Base-by-base conservation (phyloP, 2,113 vertebrate genomes). In the Oncorhynchus nerka region DNA sequence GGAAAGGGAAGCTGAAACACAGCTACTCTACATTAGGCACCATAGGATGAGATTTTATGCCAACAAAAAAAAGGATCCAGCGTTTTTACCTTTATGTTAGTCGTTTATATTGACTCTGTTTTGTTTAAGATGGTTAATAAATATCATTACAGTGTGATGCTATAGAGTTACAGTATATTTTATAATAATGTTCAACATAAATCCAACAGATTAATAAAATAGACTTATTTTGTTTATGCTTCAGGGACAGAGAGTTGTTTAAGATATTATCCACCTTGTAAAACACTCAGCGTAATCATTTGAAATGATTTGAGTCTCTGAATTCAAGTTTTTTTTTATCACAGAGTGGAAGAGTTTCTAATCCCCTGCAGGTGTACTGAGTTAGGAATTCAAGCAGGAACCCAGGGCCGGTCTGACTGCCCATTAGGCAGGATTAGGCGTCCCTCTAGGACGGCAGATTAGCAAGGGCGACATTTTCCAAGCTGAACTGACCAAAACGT, bases 231-330 rank as follows among this genome's bases (percentile, higher is more conserved):
- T 86, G 85, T 92, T 11, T 45, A 45, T 45, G 39, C 39, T 93
- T 55, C 88, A 88, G 91, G 90, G 93, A 93, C 91, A 89, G 9
- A 12, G 93, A 95, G 91, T 92, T 91, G 94, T 7, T 93, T 91
- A 92, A 93, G 93, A 93, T 94, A 93, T 93, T 92, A 49, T 71
- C 59, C 67, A 55, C 79, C 83, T 93, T 93, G 95, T 96, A 94
- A 97, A 95, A 95, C 94, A 91, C 91, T 87, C 88, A 93, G 88
- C 91, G 91, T 91, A 96, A 93, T 93, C 92, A 93, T 94, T 94
- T 92, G 89, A 95, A 95, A 95, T 91, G 0, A 93, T 68, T 5
- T 39, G 94, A 95, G 94, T 94, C 94, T 96, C 94, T 91, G 92
- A 94, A 91, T 90, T 90, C 82, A 92, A 94, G 92, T 12, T 12